Base-by-base conservation (phyloP, 1,140 invertebrate species). In the Mizuhopecten yessoensis region DNA sequence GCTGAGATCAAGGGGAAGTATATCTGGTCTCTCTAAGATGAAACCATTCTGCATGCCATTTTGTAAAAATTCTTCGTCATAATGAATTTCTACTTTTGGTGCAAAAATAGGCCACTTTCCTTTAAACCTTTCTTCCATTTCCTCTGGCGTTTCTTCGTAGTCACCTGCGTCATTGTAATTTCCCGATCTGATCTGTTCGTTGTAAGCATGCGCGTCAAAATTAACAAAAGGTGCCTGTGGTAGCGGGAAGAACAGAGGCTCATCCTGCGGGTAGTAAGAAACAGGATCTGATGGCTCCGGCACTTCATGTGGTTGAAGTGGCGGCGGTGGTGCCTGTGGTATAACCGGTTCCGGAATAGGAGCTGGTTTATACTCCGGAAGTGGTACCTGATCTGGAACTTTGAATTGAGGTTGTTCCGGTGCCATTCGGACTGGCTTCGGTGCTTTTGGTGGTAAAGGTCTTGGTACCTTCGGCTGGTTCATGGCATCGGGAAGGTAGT, bases 51-150 rank as follows among this genome's bases (percentile, higher is more conserved):
- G 87, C 89, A 33, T 87, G 34, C 36, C 34, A 88, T 42, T 42
- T 42, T 36, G 87, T n/a, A 36, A 29, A 33, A 33, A 45, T 36
- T 39, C 57, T 75, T 91, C 90, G 34, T 91, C 92, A n/a, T 86
- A 88, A 87, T 89, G 39, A 23, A 93, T 92, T 88, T 93, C 91
- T 0, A 94, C 92, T 5, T 92, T 92, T 39, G 93, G 93, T 34
- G 92, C 93, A 91, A 93, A 94, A 1, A 94, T 88, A 10, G 93
- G 93, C 33, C 92, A 90, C 57, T 92, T 87, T 42, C 91, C 34
- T 17, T 92, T 88, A 34, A 91, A 34, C 11, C 92, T 88, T 42
- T 91, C 57, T 45, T 90, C 90, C 29, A 57, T 34, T n/a, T 91
- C 90, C 29, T 75, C 23, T 29, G 23, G 57, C 11, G 57, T 75